These are phyloP conservation scores for Hemitrygon akajei DNA, from an alignment of 2,797 vertebrate species.

Conservation along the genomic window DNA sequence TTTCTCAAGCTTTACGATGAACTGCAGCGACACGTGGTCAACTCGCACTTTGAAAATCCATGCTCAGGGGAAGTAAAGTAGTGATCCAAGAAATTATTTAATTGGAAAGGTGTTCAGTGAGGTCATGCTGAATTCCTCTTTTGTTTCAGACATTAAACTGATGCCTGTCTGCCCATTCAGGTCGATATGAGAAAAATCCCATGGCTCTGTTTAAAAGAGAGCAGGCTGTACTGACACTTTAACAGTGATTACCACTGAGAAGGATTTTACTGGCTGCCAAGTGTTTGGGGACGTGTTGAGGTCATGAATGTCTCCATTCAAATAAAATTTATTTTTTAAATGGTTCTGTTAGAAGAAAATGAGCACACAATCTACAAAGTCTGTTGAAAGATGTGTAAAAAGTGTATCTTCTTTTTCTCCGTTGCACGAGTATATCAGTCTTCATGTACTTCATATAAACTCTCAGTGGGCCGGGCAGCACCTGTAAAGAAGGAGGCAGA, in stretches of 20 bases:
- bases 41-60: background rate
- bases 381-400: no score
- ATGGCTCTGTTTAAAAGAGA: background rate
- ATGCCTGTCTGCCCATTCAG: background rate
- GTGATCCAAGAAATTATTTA: background rate
- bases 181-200: background rate
- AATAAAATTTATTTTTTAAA: background rate
- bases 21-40: no score
- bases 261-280: background rate
- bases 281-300: background rate
- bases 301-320: background rate
- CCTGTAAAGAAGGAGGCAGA: no score
- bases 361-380: background rate
- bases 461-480: no score
- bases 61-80: background rate
- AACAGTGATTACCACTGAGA: background rate
- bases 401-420: no score
- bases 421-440: no score
- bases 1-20: background rate
- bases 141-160: background rate
- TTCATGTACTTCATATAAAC: no score
- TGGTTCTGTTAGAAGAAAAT: background rate
- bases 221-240: background rate
- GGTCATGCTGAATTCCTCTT: background rate
- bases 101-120: background rate